These are phyloP conservation scores for Drosophila borborema DNA, from an alignment of 2,888 invertebrate species.

Conservation along the genomic window DNA sequence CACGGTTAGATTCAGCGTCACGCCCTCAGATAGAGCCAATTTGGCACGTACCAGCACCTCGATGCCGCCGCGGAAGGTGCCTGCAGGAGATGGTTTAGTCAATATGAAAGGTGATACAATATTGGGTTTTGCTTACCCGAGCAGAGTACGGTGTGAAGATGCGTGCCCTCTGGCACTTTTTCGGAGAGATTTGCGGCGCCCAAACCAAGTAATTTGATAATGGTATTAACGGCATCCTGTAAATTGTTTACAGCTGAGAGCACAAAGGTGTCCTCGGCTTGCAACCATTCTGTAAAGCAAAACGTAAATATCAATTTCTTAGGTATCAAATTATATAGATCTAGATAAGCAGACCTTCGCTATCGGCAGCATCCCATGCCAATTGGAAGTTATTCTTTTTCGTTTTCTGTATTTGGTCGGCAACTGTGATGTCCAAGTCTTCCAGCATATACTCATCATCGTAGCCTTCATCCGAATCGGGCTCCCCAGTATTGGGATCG, in stretches of 20 bases:
- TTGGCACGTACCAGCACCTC: conserved; percentile 95
- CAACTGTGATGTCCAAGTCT: conserved; percentile 93
- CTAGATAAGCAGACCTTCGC: conserved; percentile 83
- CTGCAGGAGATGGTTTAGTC: conserved; percentile 81
- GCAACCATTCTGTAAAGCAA: conserved; percentile 85
- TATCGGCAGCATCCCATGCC: conserved; percentile 91
- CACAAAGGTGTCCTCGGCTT: conserved; percentile 96
- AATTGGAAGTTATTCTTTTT: conserved; percentile 91
- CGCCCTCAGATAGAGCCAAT: conserved; percentile 90
- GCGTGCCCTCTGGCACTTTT: conserved; percentile 92
- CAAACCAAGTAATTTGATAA: conserved; percentile 93
- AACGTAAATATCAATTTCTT: background rate
- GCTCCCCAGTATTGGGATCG: conserved; percentile 96
- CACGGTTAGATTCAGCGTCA: conserved; percentile 97
- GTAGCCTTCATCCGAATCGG: conserved; percentile 98
- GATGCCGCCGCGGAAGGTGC: conserved; percentile 95
- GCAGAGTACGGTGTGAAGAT: conserved; percentile 92
- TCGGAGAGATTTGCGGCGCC: conserved; percentile 94
- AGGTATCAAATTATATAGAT: background rate
- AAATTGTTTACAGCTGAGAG: conserved; percentile 92
- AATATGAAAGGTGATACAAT: background rate
- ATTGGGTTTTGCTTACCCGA: conserved; percentile 87
- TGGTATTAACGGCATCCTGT: conserved; percentile 93
- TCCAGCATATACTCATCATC: conserved; percentile 98
- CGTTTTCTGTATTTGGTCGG: conserved; percentile 93